Conservation (phyloP, 2,113 vertebrate species). For the Pomatostomus ruficeps region DNA sequence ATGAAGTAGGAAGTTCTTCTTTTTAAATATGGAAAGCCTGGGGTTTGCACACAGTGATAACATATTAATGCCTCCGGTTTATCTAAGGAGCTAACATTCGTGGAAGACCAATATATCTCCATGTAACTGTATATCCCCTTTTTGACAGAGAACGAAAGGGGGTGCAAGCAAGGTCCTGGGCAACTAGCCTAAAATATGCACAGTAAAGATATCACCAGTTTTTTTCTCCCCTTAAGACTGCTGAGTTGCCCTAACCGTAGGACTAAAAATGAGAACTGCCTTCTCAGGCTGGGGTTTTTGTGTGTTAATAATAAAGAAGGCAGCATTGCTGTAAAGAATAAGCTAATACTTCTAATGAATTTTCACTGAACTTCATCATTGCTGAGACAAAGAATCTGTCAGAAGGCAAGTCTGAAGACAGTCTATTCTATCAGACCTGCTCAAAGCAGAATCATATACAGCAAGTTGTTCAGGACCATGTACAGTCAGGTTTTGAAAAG, state of each 20-base stretch:
- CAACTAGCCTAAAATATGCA: neutral
- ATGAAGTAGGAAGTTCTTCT: neutral
- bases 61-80: neutral
- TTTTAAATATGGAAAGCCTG: neutral
- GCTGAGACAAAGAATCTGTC: neutral
- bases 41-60: neutral
- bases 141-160: neutral
- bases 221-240: neutral
- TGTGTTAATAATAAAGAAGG: neutral
- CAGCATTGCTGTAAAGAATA: neutral
- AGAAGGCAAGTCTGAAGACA: neutral
- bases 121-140: neutral
- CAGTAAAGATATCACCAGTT: neutral
- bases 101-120: neutral
- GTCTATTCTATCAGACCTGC: too few relatives aligned
- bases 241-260: neutral
- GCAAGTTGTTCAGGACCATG: neutral
- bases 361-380: neutral
- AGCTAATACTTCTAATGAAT: neutral
- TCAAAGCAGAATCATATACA: neutral
- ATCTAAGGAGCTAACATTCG: neutral
- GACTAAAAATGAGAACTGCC: neutral
- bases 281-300: neutral
- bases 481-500: neutral
- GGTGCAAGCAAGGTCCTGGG: neutral